Base-by-base conservation (phyloP, 2,888 invertebrate genomes). In the Brachyopa scutellaris region DNA sequence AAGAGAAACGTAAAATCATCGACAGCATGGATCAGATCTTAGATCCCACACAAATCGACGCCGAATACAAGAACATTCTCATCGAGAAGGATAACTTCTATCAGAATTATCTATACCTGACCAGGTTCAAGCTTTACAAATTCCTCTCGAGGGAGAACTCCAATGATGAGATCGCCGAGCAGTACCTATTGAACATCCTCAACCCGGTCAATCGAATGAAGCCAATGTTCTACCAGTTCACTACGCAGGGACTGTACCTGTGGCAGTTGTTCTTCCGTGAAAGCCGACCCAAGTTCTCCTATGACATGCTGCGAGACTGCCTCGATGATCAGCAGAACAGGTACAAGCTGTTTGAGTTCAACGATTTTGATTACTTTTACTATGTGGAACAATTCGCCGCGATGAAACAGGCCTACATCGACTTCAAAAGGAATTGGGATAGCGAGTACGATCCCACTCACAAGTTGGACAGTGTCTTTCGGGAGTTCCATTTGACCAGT, bases 201-300 rank as follows among this genome's bases (percentile, higher is more conserved):
- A 83, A 83, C 31, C 83, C 83, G 3, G 78, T 83, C 6, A 83
- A 83, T 29, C 67, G 83, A 8, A 62, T 59, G 19, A 83, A 78
- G 29, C 83, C 83, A 0, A 62, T 55, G 0, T 83, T 83, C 45
- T 83, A 78, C 13, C 83, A 83, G 15, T 83, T 83, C 11, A 72
- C 83, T 1, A 64, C 83, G 3, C 83, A 83, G 42, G 83, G 83
- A 1, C 72, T 83, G 21, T 83, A 67, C 23, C 17, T 83, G 7
- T 83, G 83, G 83, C 36, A 83, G 13, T 17, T 83, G 55, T 78
- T 78, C 55, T 83, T 83, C 57, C 83, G 73, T 0, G 83, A 83
- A 40, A 83, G 72, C 19, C 59, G 62, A 0, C 83, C 83, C 42
- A 83, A 78, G 13, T 83, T 78, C 33, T 78, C 77, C 6, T 83